These are phyloP conservation scores for Carassius carassius DNA, from an alignment of 2,113 vertebrate species.

Conservation along the genomic window DNA sequence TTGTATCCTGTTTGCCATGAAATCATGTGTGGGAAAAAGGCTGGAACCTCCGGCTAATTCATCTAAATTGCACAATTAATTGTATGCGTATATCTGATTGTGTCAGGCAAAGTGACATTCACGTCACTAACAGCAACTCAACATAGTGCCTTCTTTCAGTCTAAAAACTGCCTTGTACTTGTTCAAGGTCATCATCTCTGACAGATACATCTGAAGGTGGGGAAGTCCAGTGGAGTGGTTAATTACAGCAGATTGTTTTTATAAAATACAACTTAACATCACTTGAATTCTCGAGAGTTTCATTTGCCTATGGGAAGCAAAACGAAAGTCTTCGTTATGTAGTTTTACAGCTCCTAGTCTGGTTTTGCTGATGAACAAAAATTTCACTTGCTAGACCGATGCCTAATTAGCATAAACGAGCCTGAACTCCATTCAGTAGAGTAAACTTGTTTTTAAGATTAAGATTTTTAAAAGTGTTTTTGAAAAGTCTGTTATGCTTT, in stretches of 20 bases:
- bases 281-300: neutral
- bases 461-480: no score
- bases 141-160: neutral
- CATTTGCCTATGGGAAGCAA: neutral
- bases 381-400: neutral
- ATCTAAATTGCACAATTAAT: constrained; percentile 7
- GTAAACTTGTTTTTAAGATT: neutral
- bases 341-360: neutral
- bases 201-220: neutral
- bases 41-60: constrained; percentile 6
- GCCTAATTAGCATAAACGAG: neutral
- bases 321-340: neutral
- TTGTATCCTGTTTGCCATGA: constrained; percentile 21
- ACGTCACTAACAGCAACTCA: neutral
- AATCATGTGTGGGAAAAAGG: constrained; percentile 30
- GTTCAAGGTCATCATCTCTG: constrained; percentile 18
- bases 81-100: neutral
- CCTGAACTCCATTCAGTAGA: neutral
- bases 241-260: constrained; percentile 14
- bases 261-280: constrained; percentile 5
- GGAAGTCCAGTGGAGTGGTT: constrained; percentile 4
- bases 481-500: neutral
- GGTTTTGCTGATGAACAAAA: neutral
- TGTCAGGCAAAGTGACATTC: neutral
- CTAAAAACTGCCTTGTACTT: neutral